A percentile compares a stretch with the other conserved stretches of the same genome.
Conservation (phyloP, 2,797 vertebrate genomes). For the Leucoraja ocellata region DNA sequence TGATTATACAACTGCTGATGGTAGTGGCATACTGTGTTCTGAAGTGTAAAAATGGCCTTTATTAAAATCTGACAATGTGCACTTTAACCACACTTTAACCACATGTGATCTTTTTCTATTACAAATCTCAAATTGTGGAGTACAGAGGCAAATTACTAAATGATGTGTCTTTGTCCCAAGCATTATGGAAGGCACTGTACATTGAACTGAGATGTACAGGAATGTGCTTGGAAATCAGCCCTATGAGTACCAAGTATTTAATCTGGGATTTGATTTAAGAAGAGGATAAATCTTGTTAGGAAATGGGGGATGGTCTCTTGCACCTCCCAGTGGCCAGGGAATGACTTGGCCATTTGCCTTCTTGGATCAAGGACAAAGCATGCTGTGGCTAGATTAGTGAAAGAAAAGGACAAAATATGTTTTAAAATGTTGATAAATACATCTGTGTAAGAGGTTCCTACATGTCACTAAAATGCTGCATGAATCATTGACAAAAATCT, state of each 20-base stretch:
- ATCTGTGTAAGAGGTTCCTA: not conserved
- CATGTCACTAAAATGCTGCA: not conserved
- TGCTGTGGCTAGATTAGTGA: not conserved
- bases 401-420: not conserved
- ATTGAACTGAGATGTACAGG: not conserved
- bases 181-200: not conserved
- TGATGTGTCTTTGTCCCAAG: too few species aligned
- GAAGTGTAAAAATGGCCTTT: too few species aligned
- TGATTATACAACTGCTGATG: too few species aligned
- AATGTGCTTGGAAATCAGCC: not conserved
- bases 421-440: not conserved
- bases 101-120: too few species aligned
- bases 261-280: not conserved
- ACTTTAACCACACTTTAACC: too few species aligned
- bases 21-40: too few species aligned
- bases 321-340: not conserved
- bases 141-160: too few species aligned
- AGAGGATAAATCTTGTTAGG: too few species aligned
- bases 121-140: too few species aligned
- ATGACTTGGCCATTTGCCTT: not conserved
- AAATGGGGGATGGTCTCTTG: not conserved
- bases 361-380: not conserved
- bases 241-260: not conserved
- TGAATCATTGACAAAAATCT: constrained; percentile 10
- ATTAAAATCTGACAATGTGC: too few species aligned